Base-by-base conservation (phyloP, 2,113 vertebrate genomes). In the Amazona guildingii region DNA sequence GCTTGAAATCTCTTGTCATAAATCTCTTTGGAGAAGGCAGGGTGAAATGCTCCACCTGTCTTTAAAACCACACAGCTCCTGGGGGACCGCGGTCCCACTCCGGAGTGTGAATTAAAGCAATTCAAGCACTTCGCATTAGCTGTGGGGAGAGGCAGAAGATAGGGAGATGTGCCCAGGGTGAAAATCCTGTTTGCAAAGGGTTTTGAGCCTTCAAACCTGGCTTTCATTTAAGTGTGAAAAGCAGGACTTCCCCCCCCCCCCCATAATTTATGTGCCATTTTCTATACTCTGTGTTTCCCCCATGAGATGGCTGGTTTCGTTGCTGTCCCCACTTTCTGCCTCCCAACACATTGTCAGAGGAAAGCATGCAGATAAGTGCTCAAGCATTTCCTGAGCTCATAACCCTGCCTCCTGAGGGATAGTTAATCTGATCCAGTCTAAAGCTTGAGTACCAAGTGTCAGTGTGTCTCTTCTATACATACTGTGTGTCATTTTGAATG, bases 371-470 rank as follows among this genome's bases (percentile, higher is more conserved):
- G 92, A 74, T 68, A 95, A 93, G 79, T 86, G 90, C 68, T 90
- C 51, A 90, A 69, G 82, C 83, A 83, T 88, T 96, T 96, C 92
- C 93, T 95, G 92, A 88, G 46, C 64, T 93, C 12, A 1, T 81
- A 93, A 70, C 55, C 78, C 59, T 80, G 49, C n/a, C 72, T 92
- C 85, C 85, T 77, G 57, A 92, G 80, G 51, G 61, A 78, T 33
- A 33, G 28, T 64, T 68, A 77, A 90, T 90, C 59, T 83, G 72
- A 94, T 81, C 83, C 72, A 86, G 89, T 81, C 0, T 0, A 83
- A 88, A 69, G 19, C 49, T 29, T 73, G 63, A 91, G 31, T 46
- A 87, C 74, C 59, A 25, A 73, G 49, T 88, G 90, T 86, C 87
- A 90, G 1, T 49, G 78, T 70, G 37, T 54, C 61, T 77, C 74